Base-by-base conservation (phyloP, 1,140 invertebrate species). In the Diachasma alloeum region DNA sequence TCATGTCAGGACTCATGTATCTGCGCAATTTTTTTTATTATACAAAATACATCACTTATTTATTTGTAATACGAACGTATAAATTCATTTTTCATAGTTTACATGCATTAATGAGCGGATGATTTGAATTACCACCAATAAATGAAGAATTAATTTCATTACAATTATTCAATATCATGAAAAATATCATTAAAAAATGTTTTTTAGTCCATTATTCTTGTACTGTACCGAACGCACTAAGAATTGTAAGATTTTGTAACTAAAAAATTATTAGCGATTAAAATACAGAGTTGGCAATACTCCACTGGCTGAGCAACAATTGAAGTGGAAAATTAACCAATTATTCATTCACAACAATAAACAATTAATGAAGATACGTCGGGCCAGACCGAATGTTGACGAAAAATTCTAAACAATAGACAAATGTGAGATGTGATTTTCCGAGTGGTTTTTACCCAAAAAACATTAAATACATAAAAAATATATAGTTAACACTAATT, bases 201-300 rank as follows among this genome's bases (percentile, higher is more conserved):
- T n/a, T 37, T 59, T n/a, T 72, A 8, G 48, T 59, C 26, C 24
- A 53, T 73, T 73, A 39, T 66, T 74, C 59, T 74, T 74, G 37
- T 74, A n/a, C 46, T 26, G 48, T 53, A 56, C 31, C 31, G 31
- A 31, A 67, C 2, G 48, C 48, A 72, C 48, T 53, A 59, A 36
- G 24, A 72, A 56, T 53, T 72, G 44, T 63, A 59, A 73, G 46
- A 56, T 69, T 48, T 75, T 68, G n/a, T 75, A 46, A 26, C 31
- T 31, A 46, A 26, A 42, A 46, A 68, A 31, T 37, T 46, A 46
- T 68, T 72, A 72, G 48, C n/a, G 6, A 10, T 71, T 44, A 44
- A 46, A 53, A 17, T 19, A 69, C 37, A 72, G 70, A 22, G 39
- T 72, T 72, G 70, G 31, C 39, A 72, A 72, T 72, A 72, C 11